These are phyloP conservation scores for Sinotaia quadrata DNA, from an alignment of 2,888 invertebrate species.

Conservation along the genomic window DNA sequence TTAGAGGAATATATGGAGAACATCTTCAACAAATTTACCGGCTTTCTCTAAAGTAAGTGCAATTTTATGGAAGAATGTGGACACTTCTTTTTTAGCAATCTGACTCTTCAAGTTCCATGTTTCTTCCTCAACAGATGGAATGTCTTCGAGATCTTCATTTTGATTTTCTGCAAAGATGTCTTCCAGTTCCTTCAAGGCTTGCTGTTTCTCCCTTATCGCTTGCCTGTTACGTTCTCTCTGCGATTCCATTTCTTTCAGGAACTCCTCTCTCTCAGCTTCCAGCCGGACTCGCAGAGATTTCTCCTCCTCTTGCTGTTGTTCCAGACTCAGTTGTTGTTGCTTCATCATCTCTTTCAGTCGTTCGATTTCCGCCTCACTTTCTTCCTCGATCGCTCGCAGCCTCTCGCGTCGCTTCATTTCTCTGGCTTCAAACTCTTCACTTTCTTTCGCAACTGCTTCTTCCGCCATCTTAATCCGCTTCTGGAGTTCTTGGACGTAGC, in stretches of 20 bases:
- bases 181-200: background rate
- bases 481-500: constrained; percentile 11
- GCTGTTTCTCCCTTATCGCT: background rate
- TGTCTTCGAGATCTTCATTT: background rate
- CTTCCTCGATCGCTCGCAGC: background rate
- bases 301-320: too few relatives aligned
- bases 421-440: background rate
- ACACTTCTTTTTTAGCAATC: constrained; percentile 5
- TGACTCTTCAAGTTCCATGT: background rate
- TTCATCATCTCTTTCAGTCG: background rate
- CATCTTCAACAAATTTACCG: too few relatives aligned
- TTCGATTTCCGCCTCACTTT: constrained; percentile 8
- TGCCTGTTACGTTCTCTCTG: background rate
- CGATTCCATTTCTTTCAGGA: background rate
- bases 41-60: too few relatives aligned
- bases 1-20: too few relatives aligned
- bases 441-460: background rate
- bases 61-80: too few relatives aligned
- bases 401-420: constrained; percentile 15
- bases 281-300: too few relatives aligned
- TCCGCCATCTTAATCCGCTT: background rate
- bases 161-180: background rate
- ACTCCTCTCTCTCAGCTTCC: background rate
- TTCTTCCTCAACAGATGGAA: background rate
- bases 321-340: background rate